Evolutionary conservation across 2,888 invertebrate species (phyloP), one percentile per base, ranked within the genome.

Genomic region (Disparrhopalites patrizii): DNA sequence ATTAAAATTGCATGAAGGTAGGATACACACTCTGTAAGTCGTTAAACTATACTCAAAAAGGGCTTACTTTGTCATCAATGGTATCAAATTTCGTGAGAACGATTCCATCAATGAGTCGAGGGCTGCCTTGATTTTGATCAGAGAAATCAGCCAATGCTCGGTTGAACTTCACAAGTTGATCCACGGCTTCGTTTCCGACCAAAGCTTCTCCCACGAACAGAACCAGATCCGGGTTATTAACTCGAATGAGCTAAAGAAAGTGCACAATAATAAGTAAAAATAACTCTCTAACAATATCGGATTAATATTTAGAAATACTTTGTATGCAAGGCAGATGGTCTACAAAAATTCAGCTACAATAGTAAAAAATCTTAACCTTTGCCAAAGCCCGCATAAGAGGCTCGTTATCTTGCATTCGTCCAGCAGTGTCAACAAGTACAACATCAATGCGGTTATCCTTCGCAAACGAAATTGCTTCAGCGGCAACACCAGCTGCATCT

Each of bases 361-460:
- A n/a, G n/a, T n/a, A n/a, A n/a, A n/a, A n/a, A n/a, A n/a, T n/a
- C n/a, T n/a, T n/a, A n/a, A 84, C 84, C 81, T 99, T 99, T 4
- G 98, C 91, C 58, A 99, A 83, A 0, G 99, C 95, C 70, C 96
- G 85, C 99, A 99, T 99, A 43, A 99, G 83, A 0, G 99, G 99
- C 78, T 98, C 98, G 80, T 99, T 99, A 82, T 99, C 98, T 81
- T 99, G 99, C 99, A 99, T 99, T 68, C 99, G 85, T n/a, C 99
- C 99, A 38, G 99, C 99, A 0, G 99, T 99, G 80, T 99, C 99
- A 20, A 99, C 87, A n/a, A 99, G 82, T 0, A 98, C 98, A 10
- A 98, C 87, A 81, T 99, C 96, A 63, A 91, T 84, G 62, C 83
- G 84, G 0, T 85, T 83, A 76, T 95, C 94, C 60, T 85, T 84